phyloP scores from a whole-genome alignment of 1,140 invertebrate genomes.

The Aphis gossypii region DNA sequence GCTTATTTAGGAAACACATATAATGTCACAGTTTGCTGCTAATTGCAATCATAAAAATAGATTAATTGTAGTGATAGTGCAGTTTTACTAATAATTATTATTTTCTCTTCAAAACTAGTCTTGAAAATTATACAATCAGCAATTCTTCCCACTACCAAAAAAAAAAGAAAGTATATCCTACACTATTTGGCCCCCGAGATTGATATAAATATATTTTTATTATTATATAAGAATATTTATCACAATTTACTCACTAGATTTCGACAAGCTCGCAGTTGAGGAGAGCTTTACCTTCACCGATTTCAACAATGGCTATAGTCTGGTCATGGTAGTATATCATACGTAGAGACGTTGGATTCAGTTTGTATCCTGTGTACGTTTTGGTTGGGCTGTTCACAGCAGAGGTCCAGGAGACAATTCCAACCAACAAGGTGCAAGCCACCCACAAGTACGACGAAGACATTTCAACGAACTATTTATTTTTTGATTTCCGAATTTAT shows the following conservation, averaged over 20 bases:
- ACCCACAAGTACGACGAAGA: neutral
- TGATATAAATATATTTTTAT: neutral
- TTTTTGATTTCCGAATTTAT: neutral
- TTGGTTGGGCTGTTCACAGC: constrained; percentile 62
- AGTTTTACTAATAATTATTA: too few species aligned
- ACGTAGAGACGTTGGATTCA: constrained; percentile 70
- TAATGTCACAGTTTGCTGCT: neutral
- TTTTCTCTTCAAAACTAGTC: neutral
- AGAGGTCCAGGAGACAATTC: neutral
- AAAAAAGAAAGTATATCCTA: too few species aligned
- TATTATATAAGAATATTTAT: neutral
- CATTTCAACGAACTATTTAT: neutral
- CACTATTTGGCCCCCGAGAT: neutral
- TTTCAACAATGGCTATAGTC: constrained; percentile 80
- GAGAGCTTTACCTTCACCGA: constrained; percentile 70
- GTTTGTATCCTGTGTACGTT: constrained; percentile 70
- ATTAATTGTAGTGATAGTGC: neutral
- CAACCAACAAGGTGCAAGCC: neutral
- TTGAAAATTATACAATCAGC: neutral
- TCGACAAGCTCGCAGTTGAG: constrained; percentile 83
- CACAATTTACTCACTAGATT: constrained; percentile 74
- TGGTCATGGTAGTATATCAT: constrained; percentile 82
- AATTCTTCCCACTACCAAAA: neutral
- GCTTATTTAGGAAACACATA: neutral
- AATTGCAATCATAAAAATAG: neutral